Percentiles rank a stretch among this genome's conserved stretches.
phyloP scores from a whole-genome alignment of 2,888 invertebrate species.

The Mystacides longicornis region DNA sequence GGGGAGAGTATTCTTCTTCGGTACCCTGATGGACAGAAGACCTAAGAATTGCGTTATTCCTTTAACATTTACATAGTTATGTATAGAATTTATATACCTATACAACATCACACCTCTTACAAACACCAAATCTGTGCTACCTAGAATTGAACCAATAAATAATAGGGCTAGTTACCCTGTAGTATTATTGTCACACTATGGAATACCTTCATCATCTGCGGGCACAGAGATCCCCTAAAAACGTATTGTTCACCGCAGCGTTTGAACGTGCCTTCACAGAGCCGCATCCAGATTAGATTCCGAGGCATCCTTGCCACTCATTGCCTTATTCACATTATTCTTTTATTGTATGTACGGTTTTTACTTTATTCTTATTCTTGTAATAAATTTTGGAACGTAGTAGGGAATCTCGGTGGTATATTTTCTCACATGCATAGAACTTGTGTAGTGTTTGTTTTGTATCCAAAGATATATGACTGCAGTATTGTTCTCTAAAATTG shows the following conservation, averaged over 20 bases:
- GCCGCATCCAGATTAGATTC: constrained; percentile 16
- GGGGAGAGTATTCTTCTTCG: too few relatives aligned
- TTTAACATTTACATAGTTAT: too few relatives aligned
- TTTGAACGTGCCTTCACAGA: constrained; percentile 21
- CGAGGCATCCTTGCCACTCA: constrained; percentile 7
- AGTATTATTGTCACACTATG: not conserved
- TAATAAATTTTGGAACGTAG: too few relatives aligned
- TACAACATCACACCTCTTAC: too few relatives aligned
- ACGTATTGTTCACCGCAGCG: not conserved
- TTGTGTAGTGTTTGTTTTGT: not conserved
- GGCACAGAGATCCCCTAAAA: too few relatives aligned
- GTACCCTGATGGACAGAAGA: too few relatives aligned
- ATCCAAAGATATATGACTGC: not conserved
- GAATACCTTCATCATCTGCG: constrained; percentile 1
- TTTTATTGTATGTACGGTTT: not conserved
- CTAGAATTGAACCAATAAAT: constrained; percentile 7
- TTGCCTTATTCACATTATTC: not conserved
- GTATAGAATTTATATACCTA: too few relatives aligned
- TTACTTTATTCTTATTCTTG: too few relatives aligned
- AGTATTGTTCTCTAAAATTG: not conserved
- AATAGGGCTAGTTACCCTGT: not conserved
- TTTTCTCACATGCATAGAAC: not conserved
- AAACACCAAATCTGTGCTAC: too few relatives aligned
- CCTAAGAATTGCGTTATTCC: too few relatives aligned
- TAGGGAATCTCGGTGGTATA: too few relatives aligned